Evolutionary conservation across 2,888 invertebrate genomes (phyloP).

Genomic region (Phasia obesa): DNA sequence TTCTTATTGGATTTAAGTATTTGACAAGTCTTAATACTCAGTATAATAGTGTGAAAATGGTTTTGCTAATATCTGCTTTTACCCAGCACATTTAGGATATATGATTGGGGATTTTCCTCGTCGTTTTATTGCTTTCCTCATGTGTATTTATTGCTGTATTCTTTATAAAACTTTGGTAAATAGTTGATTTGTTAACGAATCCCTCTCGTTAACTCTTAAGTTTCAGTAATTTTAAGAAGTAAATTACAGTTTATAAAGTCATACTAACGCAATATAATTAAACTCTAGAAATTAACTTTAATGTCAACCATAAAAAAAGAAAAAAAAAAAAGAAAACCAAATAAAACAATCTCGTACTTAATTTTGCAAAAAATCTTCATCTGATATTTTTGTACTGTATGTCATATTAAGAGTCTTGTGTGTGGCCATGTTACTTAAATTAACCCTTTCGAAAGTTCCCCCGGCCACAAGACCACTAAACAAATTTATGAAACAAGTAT

Average conservation of each 20-base stretch:
- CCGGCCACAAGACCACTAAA: slow-evolving; percentile 14
- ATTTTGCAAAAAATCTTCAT: slow-evolving; percentile 7
- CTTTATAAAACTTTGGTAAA: too few relatives aligned
- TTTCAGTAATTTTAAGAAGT: too few relatives aligned
- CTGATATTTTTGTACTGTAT: not conserved
- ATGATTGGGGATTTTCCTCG: too few relatives aligned
- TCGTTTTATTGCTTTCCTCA: too few relatives aligned
- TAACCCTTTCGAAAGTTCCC: slow-evolving; percentile 43
- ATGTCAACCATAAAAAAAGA: not conserved
- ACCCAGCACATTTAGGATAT: too few relatives aligned
- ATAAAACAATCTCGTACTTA: not conserved
- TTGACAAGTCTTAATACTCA: too few relatives aligned
- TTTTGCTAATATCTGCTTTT: too few relatives aligned
- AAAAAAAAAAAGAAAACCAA: not conserved
- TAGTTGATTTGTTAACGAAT: too few relatives aligned
- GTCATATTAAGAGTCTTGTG: slow-evolving; percentile 41
- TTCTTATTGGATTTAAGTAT: too few relatives aligned
- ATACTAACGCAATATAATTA: not conserved
- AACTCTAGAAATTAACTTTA: not conserved
- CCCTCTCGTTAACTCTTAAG: too few relatives aligned
- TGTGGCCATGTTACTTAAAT: slow-evolving; percentile 51
- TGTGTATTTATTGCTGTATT: too few relatives aligned
- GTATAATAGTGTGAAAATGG: too few relatives aligned
- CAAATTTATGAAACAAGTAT: slow-evolving; percentile 24
- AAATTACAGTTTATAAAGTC: not conserved